These are phyloP conservation scores for Ranitomeya imitator DNA, from an alignment of 2,113 vertebrate genomes.

Conservation along the genomic window DNA sequence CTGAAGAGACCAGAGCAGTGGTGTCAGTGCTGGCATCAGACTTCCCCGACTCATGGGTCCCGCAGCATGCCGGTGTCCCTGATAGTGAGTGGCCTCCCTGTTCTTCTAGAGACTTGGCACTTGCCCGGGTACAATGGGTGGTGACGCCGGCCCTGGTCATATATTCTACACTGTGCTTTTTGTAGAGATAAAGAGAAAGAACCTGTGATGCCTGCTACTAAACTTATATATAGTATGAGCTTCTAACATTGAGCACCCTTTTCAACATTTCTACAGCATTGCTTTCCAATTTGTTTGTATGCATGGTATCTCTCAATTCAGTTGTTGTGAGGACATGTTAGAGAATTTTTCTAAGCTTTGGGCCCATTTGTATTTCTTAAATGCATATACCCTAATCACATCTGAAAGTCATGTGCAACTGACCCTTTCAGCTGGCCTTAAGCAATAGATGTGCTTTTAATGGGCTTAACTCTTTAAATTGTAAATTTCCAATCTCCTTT, in stretches of 20 bases:
- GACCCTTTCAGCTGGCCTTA: slow-evolving; percentile 47
- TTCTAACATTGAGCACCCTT: neutral
- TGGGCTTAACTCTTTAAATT: slow-evolving; percentile 39
- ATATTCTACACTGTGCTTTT: no score
- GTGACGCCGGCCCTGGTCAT: no score
- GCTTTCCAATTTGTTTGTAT: neutral
- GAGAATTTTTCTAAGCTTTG: slow-evolving; percentile 23
- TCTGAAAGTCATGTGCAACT: slow-evolving; percentile 38
- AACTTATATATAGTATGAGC: no score
- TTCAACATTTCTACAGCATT: neutral
- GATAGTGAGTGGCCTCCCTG: no score
- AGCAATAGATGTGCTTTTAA: slow-evolving; percentile 45
- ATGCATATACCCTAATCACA: slow-evolving; percentile 46
- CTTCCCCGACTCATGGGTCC: no score
- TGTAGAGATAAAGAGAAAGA: no score
- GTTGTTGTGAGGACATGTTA: slow-evolving; percentile 1
- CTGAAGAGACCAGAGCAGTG: no score
- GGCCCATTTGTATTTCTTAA: slow-evolving; percentile 27
- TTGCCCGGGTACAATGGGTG: no score
- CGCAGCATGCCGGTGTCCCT: no score
- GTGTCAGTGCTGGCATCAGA: no score
- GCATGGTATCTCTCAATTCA: neutral
- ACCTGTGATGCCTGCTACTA: no score
- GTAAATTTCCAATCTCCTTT: slow-evolving; percentile 30
- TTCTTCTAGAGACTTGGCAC: no score